Base-by-base conservation (phyloP, 2,888 invertebrate genomes). In the Plutella xylostella region DNA sequence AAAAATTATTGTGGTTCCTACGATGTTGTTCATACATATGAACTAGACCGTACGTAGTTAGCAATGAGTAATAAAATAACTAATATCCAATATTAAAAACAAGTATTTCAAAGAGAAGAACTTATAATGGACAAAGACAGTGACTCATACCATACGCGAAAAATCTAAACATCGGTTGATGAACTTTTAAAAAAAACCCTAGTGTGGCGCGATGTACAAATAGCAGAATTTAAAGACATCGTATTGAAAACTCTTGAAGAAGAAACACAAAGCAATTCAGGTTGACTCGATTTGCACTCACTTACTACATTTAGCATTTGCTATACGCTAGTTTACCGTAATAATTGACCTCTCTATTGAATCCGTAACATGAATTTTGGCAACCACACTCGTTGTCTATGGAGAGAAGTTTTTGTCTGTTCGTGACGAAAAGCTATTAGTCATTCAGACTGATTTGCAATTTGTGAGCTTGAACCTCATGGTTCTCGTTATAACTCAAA, bases 361-460 rank as follows among this genome's bases (percentile, higher is more conserved):
- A n/a, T n/a, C n/a, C n/a, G 37, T 37, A 37, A 37, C 37, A 37
- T 37, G 20, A 19, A 37, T 37, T 37, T 37, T 11, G 37, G 11
- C n/a, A 15, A 15, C 9, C 33, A 14, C 19, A 19, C 37, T 20
- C 37, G 37, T 37, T 20, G 37, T 18, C n/a, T 37, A 11, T 11
- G 11, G 19, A 19, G 20, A 11, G n/a, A 12, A 37, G 11, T 1
- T 37, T 14, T n/a, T 3, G 11, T 37, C 37, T 37, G 3, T 37
- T 37, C 37, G 20, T 37, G 19, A 37, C 19, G n/a, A 37, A 37
- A 37, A 11, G 19, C n/a, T 18, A 37, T 37, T 37, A 37, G 37
- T 37, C 37, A 37, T n/a, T 20, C 37, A n/a, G n/a, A n/a, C n/a
- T 18, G 19, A 37, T 20, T 37, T 18, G 37, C 20, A 18, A 37